Base-by-base conservation (phyloP, 1,140 invertebrate species). In the Portunus trituberculatus region DNA sequence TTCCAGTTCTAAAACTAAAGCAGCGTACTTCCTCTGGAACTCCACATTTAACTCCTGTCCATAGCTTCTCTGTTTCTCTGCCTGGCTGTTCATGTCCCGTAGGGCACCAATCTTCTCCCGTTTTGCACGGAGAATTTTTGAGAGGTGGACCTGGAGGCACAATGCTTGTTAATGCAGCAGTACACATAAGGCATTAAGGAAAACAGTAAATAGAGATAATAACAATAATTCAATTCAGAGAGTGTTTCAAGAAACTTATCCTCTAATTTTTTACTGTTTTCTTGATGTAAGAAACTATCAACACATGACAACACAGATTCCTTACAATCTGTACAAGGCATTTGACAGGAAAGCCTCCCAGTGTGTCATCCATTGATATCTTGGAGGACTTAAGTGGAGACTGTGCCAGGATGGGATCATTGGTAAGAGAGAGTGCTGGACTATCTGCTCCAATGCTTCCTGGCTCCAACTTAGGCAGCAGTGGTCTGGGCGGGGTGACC, bases 11-110 rank as follows among this genome's bases (percentile, higher is more conserved):
- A 99, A 98, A 0, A 99, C 98, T 96, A 98, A 98, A 45, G 98
- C 98, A 14, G 99, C 99, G 97, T 99, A 99, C 96, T 98, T 98
- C 96, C 98, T 98, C 97, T 99, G 98, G 97, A 99, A 99, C 96
- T 99, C 99, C 89, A 98, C 97, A 16, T 98, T 97, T 48, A 99
- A 97, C 90, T 97, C 97, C 96, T 98, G 97, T 32, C 98, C 98
- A 97, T 98, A 98, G 7, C 98, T 98, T 96, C 98, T 98, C 96
- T 98, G 98, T 97, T 98, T 98, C 97, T 99, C 99, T 25, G 98
- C 99, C 97, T 99, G 98, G 95, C 98, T 97, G 96, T 99, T 99
- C 98, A 99, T 98, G 82, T 98, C 98, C 96, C 98, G 98, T 82
- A 99, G 97, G 82, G 98, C 97, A 94, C 98, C 97, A 25, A 99